Conservation (phyloP, 1,140 invertebrate species). For the Diploscapter pachys region DNA sequence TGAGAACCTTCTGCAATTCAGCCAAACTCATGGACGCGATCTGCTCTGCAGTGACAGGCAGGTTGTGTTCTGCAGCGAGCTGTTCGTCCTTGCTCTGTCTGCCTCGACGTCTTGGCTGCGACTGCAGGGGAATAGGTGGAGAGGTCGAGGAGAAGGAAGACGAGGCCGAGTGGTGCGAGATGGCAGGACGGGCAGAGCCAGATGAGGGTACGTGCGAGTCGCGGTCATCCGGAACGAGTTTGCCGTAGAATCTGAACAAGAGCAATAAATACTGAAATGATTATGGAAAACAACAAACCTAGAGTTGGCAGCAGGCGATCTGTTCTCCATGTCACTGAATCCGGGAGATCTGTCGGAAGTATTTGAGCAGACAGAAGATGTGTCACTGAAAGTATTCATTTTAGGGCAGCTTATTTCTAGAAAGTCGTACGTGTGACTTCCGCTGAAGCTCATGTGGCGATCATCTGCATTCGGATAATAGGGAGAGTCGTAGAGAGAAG, state of each 20-base stretch:
- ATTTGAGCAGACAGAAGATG: slow-evolving; percentile 25
- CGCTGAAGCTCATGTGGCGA: too few relatives aligned
- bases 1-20: slow-evolving; percentile 49
- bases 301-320: not conserved
- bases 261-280: not conserved
- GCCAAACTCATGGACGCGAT: slow-evolving; percentile 51
- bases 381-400: slow-evolving; percentile 14
- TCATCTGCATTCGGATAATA: too few relatives aligned
- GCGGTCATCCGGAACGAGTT: slow-evolving; percentile 31
- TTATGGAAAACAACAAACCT: slow-evolving; percentile 1
- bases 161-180: not conserved
- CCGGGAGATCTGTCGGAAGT: slow-evolving; percentile 11
- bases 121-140: too few relatives aligned
- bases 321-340: slow-evolving; percentile 9
- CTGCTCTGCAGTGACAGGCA: slow-evolving; percentile 48
- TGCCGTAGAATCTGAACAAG: slow-evolving; percentile 40
- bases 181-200: slow-evolving; percentile 5
- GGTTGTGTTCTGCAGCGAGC: slow-evolving; percentile 43
- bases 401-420: too few relatives aligned
- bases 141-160: not conserved
- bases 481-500: too few relatives aligned
- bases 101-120: slow-evolving; percentile 36
- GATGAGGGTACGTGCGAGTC: not conserved
- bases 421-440: too few relatives aligned
- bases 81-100: slow-evolving; percentile 57